Percentiles rank a stretch among this genome's conserved stretches.
These are phyloP conservation scores for Pangasius macronema DNA, from an alignment of 2,797 vertebrate genomes.

Conservation along the genomic window DNA sequence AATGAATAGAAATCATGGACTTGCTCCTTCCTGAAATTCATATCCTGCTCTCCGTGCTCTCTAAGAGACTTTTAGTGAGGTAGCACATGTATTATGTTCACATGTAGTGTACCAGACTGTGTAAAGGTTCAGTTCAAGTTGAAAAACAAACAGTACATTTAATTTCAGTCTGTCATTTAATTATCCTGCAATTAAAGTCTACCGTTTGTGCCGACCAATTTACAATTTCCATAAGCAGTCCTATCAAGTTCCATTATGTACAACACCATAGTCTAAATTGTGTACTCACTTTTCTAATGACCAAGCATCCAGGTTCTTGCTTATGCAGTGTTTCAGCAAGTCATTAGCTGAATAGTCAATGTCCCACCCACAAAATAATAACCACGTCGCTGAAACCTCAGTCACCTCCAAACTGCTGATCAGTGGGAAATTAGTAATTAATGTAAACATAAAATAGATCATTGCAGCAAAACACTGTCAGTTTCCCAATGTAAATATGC, in stretches of 20 bases:
- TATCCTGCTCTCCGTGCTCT: not conserved
- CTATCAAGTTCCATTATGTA: not conserved
- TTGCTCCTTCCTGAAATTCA: not conserved
- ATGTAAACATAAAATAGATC: slow-evolving; percentile 44
- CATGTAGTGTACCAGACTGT: not conserved
- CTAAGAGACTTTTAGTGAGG: not conserved
- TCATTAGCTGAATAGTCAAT: slow-evolving; percentile 21
- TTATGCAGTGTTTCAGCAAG: slow-evolving; percentile 24
- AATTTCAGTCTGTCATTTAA: not conserved
- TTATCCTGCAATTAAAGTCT: not conserved
- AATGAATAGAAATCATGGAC: not conserved
- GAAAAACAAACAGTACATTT: not conserved
- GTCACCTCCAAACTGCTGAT: slow-evolving; percentile 19
- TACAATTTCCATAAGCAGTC: not conserved
- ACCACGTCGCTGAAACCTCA: slow-evolving; percentile 17
- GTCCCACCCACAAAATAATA: slow-evolving; percentile 20
- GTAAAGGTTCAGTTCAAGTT: not conserved
- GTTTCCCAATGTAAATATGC: slow-evolving; percentile 56
- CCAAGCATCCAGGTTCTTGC: not conserved
- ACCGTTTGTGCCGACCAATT: not conserved
- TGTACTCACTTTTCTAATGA: slow-evolving; percentile 13
- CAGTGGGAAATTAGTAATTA: slow-evolving; percentile 56
- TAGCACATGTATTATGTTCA: not conserved
- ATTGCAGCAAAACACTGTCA: slow-evolving; percentile 44
- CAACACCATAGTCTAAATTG: not conserved